Evolutionary conservation across 64 coral and sea anemone genomes (phyloP).

Genomic region (Montipora sp.): DNA sequence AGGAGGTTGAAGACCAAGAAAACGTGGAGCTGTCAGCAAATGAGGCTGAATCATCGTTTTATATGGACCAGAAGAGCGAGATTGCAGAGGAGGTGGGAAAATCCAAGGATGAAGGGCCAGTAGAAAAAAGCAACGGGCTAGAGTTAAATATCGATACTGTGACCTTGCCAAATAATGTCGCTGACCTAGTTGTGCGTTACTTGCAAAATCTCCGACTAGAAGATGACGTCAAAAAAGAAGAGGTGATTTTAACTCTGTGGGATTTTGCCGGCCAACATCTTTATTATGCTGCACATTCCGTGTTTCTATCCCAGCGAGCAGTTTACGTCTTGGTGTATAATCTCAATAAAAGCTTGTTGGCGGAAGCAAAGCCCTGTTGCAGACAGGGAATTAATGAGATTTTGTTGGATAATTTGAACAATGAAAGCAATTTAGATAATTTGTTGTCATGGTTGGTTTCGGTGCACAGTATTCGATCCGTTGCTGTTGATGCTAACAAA

Average conservation of each 20-base stretch:
- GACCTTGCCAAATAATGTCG: neutral
- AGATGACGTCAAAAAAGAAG: conserved; percentile 8
- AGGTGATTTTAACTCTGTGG: conserved; percentile 36
- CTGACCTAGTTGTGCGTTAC: conserved; percentile 14
- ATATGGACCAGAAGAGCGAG: neutral
- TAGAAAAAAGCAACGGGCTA: neutral
- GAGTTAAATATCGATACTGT: conserved; percentile 17
- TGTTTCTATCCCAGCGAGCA: conserved; percentile 38
- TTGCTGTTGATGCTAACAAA: neutral
- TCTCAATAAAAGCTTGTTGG: conserved; percentile 21
- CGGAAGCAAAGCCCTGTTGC: conserved; percentile 24
- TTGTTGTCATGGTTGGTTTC: conserved; percentile 53
- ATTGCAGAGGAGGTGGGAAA: neutral
- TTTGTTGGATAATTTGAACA: conserved; percentile 37
- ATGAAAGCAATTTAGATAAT: conserved; percentile 47
- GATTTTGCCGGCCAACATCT: conserved; percentile 62
- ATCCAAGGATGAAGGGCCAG: neutral
- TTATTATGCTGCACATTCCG: conserved; percentile 50
- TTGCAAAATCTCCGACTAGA: conserved; percentile 21
- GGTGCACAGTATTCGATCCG: conserved; percentile 7
- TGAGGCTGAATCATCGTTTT: neutral
- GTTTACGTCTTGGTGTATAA: conserved; percentile 50
- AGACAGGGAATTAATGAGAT: conserved; percentile 28
- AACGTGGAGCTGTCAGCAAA: neutral
- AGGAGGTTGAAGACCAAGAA: neutral